Evolutionary conservation across 2,113 vertebrate species (phyloP).

Genomic region (Centropus bengalensis): DNA sequence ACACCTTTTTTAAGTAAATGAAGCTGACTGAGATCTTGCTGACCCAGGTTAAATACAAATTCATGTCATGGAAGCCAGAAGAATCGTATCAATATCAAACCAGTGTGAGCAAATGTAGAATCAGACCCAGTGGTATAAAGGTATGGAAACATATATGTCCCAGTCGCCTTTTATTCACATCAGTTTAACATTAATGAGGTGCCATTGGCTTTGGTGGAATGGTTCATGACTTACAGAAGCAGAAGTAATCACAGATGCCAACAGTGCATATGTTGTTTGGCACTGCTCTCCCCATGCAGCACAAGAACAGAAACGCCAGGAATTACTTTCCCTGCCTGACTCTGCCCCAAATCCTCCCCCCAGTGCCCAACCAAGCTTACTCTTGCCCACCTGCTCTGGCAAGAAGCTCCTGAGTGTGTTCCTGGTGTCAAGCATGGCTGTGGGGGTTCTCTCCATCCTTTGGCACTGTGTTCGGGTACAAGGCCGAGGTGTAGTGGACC

Average conservation of each 20-base stretch:
- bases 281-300: neutral
- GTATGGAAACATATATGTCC: slow-evolving; percentile 32
- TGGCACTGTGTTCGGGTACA: fast-evolving
- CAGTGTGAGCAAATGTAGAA: neutral
- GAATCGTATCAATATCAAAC: slow-evolving; percentile 29
- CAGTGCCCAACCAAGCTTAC: neutral
- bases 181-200: slow-evolving; percentile 30
- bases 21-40: slow-evolving; percentile 17
- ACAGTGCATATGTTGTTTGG: neutral
- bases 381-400: neutral
- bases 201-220: neutral
- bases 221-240: neutral
- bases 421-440: neutral
- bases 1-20: slow-evolving; percentile 15
- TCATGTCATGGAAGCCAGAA: slow-evolving; percentile 30
- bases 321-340: neutral
- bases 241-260: slow-evolving; percentile 1
- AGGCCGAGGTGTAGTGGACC: fast-evolving
- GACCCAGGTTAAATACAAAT: slow-evolving; percentile 23
- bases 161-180: slow-evolving; percentile 23
- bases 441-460: neutral
- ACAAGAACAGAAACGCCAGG: neutral
- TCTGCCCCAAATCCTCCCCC: neutral
- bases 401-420: neutral
- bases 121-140: neutral